Evolutionary conservation across 2,888 invertebrate species (phyloP), one percentile per base, ranked within the genome.

Genomic region (Vesta saturnalis): DNA sequence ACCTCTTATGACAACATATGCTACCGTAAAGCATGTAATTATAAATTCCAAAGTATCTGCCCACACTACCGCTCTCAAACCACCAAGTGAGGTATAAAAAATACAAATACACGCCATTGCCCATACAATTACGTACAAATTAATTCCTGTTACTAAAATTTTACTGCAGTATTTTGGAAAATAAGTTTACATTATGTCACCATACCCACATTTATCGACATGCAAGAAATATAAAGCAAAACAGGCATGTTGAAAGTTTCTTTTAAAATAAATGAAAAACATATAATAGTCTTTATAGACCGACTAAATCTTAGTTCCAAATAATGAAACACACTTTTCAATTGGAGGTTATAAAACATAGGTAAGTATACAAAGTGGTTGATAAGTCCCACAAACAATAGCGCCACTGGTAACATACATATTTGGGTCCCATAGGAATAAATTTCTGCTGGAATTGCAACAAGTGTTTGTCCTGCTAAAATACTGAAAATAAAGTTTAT

Each of bases 401-500:
- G 67, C 12, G 87, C 83, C 4, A 85, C 82, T 3, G 88, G 70
- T 23, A 81, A 74, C 18, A 84, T 80, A 67, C 84, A 83, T 77
- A 91, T 92, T 72, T 90, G 89, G 0, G 90, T 90, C 1, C 93
- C 93, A 79, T 89, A 88, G 18, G 88, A 84, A 78, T 93, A 93
- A 71, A 92, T 88, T 79, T 93, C 93, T 0, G 92, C 89, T 0
- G 93, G 92, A 3, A 91, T 87, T 0, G 91, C 93, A 5, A 94
- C 85, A 3, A 93, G 83, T 0, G 92, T 91, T 47, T 93, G 89
- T 39, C 12, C 12, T n/a, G 39, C 8, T 12, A 39, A 3, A n/a
- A n/a, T 39, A 10, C 39, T 39, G n/a, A n/a, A n/a, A n/a, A 39
- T n/a, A 39, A 39, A 12, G 39, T 12, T 4, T 10, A 18, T 8